These are phyloP conservation scores for Geococcyx californianus DNA, from an alignment of 2,113 vertebrate genomes.

Conservation along the genomic window DNA sequence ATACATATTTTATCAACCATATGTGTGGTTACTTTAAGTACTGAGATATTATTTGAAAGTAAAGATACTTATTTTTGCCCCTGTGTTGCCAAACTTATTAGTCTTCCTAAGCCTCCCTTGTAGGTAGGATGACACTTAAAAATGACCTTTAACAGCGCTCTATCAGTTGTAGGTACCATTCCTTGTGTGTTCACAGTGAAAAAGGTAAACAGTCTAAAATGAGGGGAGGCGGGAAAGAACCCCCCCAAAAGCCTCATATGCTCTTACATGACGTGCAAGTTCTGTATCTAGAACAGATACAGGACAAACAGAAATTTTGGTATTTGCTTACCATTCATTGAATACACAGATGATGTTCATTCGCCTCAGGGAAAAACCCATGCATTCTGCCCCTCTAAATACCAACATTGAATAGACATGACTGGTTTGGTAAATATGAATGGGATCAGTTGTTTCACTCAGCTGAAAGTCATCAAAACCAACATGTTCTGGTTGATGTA, in stretches of 20 bases:
- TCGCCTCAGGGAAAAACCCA: neutral
- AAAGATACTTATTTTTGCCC: neutral
- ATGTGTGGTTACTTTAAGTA: neutral
- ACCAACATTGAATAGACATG: neutral
- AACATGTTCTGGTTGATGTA: neutral
- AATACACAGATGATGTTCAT: neutral
- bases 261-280: rapidly evolving
- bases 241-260: neutral
- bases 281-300: neutral
- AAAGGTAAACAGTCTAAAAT: neutral
- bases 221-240: rapidly evolving
- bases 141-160: neutral
- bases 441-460: neutral
- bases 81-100: neutral
- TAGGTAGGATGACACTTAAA: neutral
- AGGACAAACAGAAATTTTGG: neutral
- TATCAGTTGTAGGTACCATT: neutral
- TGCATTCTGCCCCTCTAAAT: neutral
- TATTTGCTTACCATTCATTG: neutral
- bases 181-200: neutral
- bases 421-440: neutral
- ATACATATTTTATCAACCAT: neutral
- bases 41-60: neutral
- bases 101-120: neutral
- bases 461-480: neutral